Evolutionary conservation across 1,140 invertebrate species (phyloP).

Genomic region (Heliothis virescens): DNA sequence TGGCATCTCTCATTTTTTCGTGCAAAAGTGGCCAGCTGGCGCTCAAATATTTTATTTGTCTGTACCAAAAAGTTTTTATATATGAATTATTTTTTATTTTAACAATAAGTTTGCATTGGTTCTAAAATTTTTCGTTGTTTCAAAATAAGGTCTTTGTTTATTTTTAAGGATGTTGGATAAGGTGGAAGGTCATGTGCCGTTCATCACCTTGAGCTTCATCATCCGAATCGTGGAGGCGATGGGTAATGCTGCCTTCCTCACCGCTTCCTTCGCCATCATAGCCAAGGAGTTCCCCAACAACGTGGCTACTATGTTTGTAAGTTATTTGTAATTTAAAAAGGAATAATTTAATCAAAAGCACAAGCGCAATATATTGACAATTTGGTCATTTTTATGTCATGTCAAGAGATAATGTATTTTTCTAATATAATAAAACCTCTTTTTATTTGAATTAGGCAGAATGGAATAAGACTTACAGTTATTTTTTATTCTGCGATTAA

Average conservation of each 20-base stretch:
- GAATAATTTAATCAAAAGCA: not conserved
- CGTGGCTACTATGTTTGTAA: constrained; percentile 96
- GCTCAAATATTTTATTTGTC: not conserved
- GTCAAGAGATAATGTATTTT: too few species aligned
- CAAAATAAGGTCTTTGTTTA: not conserved
- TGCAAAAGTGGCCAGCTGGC: not conserved
- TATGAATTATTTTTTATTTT: not conserved
- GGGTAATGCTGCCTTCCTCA: constrained; percentile 96
- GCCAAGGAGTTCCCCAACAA: constrained; percentile 97
- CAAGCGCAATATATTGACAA: not conserved
- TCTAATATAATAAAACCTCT: too few species aligned
- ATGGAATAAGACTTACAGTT: too few species aligned
- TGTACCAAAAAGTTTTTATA: not conserved
- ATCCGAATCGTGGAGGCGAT: constrained; percentile 96
- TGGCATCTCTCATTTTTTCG: not conserved
- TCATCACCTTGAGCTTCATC: constrained; percentile 94
- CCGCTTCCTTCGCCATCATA: constrained; percentile 96
- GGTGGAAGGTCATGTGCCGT: constrained; percentile 92
- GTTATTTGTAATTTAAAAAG: constrained; percentile 47
- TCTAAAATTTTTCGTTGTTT: too few species aligned
- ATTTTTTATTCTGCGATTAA: too few species aligned
- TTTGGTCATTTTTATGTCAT: too few species aligned
- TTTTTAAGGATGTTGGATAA: constrained; percentile 90
- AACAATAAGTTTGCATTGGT: not conserved
- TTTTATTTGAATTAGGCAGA: too few species aligned